phyloP scores from a whole-genome alignment of 2,113 vertebrate genomes.

The Puma concolor region DNA sequence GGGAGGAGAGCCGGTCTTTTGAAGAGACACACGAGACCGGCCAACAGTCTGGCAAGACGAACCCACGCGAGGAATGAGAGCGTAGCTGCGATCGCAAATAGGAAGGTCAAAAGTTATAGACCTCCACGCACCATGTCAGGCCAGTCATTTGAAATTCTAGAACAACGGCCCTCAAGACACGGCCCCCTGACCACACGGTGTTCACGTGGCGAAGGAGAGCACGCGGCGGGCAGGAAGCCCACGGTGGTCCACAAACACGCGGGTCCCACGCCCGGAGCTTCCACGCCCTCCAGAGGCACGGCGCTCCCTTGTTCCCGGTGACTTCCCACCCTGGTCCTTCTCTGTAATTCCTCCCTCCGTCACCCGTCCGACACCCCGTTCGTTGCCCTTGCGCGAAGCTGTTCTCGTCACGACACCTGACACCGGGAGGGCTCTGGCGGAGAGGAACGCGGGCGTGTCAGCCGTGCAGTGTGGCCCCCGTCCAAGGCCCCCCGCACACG shows the following conservation, averaged over 20 bases:
- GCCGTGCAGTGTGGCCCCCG: not conserved
- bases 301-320: rapidly evolving
- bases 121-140: rapidly evolving
- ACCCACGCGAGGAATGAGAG: not conserved
- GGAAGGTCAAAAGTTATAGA: not conserved
- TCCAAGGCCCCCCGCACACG: not conserved
- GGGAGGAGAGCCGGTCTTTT: not conserved
- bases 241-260: not conserved
- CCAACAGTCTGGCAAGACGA: not conserved
- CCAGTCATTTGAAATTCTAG: not conserved
- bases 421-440: not conserved
- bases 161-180: not conserved
- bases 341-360: not conserved
- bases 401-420: not conserved
- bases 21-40: not conserved
- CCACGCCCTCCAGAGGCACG: not conserved
- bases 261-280: not conserved
- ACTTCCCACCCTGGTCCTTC: not conserved
- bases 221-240: not conserved
- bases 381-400: not conserved
- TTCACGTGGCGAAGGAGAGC: not conserved
- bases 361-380: not conserved
- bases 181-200: not conserved
- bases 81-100: too few relatives aligned
- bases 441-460: not conserved